A percentile compares a stretch with the other conserved stretches of the same genome.
phyloP scores from a whole-genome alignment of 2,113 vertebrate species.

The Galemys pyrenaicus region DNA sequence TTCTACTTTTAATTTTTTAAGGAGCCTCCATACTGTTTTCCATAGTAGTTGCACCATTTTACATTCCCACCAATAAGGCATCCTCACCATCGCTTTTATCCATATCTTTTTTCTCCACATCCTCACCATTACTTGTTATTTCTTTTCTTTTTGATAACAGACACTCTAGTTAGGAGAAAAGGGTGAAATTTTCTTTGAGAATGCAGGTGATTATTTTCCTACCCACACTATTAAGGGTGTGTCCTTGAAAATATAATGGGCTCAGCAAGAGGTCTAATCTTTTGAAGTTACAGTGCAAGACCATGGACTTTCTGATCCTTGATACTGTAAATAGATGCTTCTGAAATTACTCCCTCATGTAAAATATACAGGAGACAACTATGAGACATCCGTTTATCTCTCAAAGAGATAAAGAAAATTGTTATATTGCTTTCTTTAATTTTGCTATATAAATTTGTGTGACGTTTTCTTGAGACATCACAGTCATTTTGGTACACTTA shows the following conservation, averaged over 20 bases:
- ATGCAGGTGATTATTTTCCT: not conserved
- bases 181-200: not conserved
- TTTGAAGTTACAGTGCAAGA: constrained; percentile 3
- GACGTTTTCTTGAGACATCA: not conserved
- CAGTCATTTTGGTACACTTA: not conserved
- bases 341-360: not conserved
- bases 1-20: too few species aligned
- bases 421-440: not conserved
- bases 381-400: not conserved
- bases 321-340: not conserved
- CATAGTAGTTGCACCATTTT: too few species aligned
- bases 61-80: too few species aligned
- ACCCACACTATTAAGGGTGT: not conserved
- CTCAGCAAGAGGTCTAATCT: not conserved
- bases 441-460: not conserved
- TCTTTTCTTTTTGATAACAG: too few species aligned
- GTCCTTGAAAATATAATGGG: not conserved
- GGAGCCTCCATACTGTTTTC: too few species aligned
- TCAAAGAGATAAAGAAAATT: not conserved
- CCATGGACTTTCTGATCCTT: not conserved
- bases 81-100: too few species aligned
- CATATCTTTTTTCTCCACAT: too few species aligned
- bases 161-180: not conserved
- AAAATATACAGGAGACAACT: not conserved
- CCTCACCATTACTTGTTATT: too few species aligned